These are phyloP conservation scores for Craseonycteris thonglongyai DNA, from an alignment of 2,113 vertebrate genomes.

Conservation along the genomic window DNA sequence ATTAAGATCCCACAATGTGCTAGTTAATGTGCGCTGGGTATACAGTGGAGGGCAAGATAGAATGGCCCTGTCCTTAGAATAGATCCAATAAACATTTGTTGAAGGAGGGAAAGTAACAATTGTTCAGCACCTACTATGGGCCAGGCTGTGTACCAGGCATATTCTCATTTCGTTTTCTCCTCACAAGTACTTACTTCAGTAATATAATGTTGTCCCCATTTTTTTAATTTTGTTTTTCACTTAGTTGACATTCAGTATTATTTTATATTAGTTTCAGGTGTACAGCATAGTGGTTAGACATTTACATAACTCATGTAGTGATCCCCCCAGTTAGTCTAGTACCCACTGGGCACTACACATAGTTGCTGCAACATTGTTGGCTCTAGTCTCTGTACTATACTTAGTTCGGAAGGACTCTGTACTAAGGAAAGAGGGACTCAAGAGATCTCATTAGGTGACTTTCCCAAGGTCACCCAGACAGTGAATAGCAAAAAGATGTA, in stretches of 20 bases:
- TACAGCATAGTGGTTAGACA: no score
- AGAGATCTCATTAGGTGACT: not conserved
- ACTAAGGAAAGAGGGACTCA: not conserved
- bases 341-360: no score
- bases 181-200: not conserved
- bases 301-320: no score
- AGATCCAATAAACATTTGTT: not conserved
- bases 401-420: no score
- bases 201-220: not conserved
- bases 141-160: not conserved
- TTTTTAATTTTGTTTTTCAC: not conserved
- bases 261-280: no score
- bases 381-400: no score
- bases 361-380: no score
- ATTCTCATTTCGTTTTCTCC: not conserved
- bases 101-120: not conserved
- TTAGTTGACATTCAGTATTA: no score
- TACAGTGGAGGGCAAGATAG: not conserved
- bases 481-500: not conserved
- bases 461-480: not conserved
- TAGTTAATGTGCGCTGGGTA: not conserved
- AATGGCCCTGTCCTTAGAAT: not conserved
- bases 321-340: no score
- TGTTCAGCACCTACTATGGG: not conserved
- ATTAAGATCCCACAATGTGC: not conserved